A percentile compares a stretch with the other conserved stretches of the same genome.
Evolutionary conservation across 1,140 invertebrate species (phyloP).

Genomic region (Sinella curviseta): DNA sequence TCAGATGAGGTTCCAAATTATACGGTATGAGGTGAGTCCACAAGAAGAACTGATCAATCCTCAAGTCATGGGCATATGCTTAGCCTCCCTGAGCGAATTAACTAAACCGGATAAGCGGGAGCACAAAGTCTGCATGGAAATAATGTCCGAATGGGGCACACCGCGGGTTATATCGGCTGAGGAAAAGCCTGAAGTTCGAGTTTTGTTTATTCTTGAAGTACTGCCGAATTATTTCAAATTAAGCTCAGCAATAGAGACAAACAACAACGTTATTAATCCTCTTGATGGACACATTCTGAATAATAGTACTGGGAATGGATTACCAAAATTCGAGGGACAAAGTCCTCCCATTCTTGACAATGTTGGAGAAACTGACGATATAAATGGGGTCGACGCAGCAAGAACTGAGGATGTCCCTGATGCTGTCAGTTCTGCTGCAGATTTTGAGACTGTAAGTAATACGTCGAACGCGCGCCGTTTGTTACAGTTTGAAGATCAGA

Average conservation of each 20-base stretch:
- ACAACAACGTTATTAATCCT: background rate
- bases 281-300: no score
- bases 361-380: no score
- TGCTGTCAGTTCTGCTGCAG: background rate
- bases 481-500: background rate
- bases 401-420: background rate
- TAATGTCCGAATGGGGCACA: constrained; percentile 11
- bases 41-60: background rate
- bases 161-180: background rate
- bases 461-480: background rate
- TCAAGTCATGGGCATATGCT: constrained; percentile 29
- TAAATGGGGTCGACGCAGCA: no score
- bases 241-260: background rate
- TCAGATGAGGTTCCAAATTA: constrained; percentile 30
- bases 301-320: no score
- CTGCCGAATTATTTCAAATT: constrained; percentile 25
- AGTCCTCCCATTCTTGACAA: background rate
- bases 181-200: constrained; percentile 36
- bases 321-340: no score
- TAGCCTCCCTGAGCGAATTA: background rate
- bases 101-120: constrained; percentile 13
- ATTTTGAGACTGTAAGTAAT: background rate
- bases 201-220: constrained; percentile 25
- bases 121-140: background rate
- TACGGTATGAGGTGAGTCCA: constrained; percentile 3